A percentile compares a stretch with the other conserved stretches of the same genome.
Conservation (phyloP, 2,888 invertebrate genomes). For the Ormyrus labotus region DNA sequence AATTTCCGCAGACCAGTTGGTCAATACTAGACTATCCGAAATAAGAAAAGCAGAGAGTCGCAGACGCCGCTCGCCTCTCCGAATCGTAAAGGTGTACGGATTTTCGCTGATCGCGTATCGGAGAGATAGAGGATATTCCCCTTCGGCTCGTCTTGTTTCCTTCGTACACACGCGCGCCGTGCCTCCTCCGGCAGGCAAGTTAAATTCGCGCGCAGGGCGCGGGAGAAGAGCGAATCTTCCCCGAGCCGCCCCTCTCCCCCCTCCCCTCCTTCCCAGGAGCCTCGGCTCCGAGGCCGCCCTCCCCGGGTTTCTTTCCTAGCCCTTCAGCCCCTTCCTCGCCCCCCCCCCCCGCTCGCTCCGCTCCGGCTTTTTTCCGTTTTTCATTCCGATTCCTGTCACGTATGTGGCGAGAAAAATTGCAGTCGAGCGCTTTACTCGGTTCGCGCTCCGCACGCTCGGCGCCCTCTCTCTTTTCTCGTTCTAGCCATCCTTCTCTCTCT, state of each 20-base stretch:
- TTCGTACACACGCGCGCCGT: conserved; percentile 6
- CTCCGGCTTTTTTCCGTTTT: conserved; percentile 57
- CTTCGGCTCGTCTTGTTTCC: conserved; percentile 49
- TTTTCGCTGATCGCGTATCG: conserved; percentile 42
- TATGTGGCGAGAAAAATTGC: conserved; percentile 76
- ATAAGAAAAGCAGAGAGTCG: background rate
- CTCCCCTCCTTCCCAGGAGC: background rate
- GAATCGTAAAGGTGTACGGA: background rate
- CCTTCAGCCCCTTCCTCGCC: background rate
- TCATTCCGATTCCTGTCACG: conserved; percentile 75
- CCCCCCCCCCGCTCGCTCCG: background rate
- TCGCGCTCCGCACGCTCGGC: conserved; percentile 74
- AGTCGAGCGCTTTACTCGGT: conserved; percentile 75
- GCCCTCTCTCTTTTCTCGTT: conserved; percentile 56
- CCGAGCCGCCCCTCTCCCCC: background rate
- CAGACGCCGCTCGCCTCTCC: background rate
- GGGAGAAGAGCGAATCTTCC: background rate
- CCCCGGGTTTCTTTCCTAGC: conserved; percentile 24
- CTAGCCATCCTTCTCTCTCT: conserved; percentile 52
- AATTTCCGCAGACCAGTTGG: background rate
- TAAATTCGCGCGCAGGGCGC: conserved; percentile 55
- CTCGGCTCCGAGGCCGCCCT: too few relatives aligned
- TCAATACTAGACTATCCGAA: background rate
- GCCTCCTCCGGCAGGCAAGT: conserved; percentile 48
- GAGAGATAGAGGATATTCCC: conserved; percentile 24